A percentile compares a stretch with the other conserved stretches of the same genome.
phyloP scores from a whole-genome alignment of 2,797 vertebrate species.

The Heterohyrax brucei region DNA sequence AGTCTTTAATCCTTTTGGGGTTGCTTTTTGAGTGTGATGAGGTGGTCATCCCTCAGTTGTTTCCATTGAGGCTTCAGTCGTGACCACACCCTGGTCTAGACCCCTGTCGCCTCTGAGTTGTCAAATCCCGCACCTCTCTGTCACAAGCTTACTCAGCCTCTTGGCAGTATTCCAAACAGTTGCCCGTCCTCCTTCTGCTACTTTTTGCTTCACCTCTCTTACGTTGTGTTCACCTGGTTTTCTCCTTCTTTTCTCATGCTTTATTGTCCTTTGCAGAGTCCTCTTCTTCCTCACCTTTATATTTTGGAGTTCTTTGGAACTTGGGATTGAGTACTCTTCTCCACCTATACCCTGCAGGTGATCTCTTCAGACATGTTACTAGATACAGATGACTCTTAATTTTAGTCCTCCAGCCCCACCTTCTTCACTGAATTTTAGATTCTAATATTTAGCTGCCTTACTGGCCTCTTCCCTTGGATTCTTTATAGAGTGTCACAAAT shows the following conservation, averaged over 20 bases:
- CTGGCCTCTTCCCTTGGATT: neutral
- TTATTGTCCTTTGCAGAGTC: neutral
- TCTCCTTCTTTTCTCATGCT: neutral
- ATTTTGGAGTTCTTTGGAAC: neutral
- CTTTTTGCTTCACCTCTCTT: neutral
- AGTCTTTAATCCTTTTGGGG: neutral
- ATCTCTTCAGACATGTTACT: neutral
- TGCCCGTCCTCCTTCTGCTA: neutral
- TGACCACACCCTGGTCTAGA: neutral
- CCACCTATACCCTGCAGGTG: neutral
- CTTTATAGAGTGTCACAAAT: neutral
- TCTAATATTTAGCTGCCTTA: neutral
- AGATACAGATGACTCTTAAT: neutral
- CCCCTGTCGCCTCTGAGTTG: neutral
- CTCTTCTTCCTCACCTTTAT: neutral
- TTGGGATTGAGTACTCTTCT: neutral
- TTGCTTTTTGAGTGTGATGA: neutral
- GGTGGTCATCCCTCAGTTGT: neutral
- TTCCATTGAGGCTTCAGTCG: neutral
- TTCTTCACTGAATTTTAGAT: neutral
- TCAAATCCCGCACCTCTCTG: neutral
- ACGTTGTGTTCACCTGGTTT: neutral
- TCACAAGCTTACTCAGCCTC: too few species aligned
- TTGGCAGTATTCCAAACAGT: neutral
- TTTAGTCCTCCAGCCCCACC: neutral